Evolutionary conservation across 2,113 vertebrate species (phyloP), one percentile per base, ranked within the genome.

Genomic region (Nicator chloris): DNA sequence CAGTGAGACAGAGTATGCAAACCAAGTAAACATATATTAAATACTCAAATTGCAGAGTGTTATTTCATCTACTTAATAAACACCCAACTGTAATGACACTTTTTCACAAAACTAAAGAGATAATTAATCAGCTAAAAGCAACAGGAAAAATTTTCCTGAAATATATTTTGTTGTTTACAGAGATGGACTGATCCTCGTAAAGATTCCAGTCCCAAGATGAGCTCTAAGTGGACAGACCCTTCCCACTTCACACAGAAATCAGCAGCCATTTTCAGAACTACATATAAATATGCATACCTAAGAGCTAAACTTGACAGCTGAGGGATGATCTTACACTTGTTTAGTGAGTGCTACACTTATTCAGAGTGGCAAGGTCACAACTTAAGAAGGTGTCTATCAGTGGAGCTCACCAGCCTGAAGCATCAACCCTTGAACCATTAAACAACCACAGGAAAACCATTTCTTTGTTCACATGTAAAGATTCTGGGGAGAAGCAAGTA

Each of bases 61-160:
- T 78, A 72, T 65, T 93, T 90, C 66, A 91, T 76, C 49, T 85
- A 69, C 54, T 60, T 84, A 82, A 82, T 26, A 54, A 71, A 16
- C 28, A 92, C 54, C 40, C 51, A 88, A 73, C 40, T 85, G 21
- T 86, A 92, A 86, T 22, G 40, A 79, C 8, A 16, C 9, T 78
- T 91, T 31, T 80, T 77, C 26, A 39, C 51, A 69, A 85, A 92
- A 70, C 33, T 57, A 47, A 86, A 72, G 11, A 63, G 31, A 61
- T 35, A 59, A 85, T 13, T 63, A 66, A 88, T 68, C 24, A 81
- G 54, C 35, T 73, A 45, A 73, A 68, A 86, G 22, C 9, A 5
- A 69, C 6, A 53, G 15, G 31, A 27, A 82, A 70, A 8, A 56
- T 66, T 63, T 73, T 69, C 39, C 35, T 19, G 14, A 69, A 90